phyloP scores from a whole-genome alignment of 2,797 vertebrate species.

The Poecilia velifera region DNA sequence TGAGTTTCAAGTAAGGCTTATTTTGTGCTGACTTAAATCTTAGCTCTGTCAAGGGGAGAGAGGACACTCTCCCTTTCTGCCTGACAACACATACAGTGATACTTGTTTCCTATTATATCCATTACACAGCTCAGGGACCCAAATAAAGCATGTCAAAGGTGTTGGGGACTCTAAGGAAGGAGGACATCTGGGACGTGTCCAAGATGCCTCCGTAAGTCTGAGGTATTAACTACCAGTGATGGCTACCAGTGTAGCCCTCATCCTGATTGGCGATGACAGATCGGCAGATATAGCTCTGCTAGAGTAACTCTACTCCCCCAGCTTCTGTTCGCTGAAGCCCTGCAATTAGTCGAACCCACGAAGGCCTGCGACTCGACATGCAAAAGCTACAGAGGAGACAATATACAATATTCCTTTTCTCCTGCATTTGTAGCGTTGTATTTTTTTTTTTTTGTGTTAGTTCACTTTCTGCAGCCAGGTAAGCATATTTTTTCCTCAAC shows the following conservation, averaged over 20 bases:
- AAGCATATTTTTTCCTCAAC: neutral
- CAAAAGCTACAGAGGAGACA: conserved; percentile 23
- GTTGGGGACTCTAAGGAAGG: conserved; percentile 29
- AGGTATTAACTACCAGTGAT: conserved; percentile 70
- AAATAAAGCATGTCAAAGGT: conserved; percentile 70
- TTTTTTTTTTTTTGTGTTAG: neutral
- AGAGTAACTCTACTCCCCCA: conserved; percentile 65
- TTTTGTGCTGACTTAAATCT: neutral
- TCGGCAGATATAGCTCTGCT: conserved; percentile 69
- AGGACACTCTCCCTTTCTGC: neutral
- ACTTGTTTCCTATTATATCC: conserved; percentile 49
- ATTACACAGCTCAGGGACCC: conserved; percentile 67
- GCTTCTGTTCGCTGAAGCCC: conserved; percentile 51
- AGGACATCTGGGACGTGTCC: conserved; percentile 53
- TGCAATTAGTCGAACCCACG: conserved; percentile 61
- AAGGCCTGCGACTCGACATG: conserved; percentile 32
- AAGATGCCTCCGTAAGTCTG: conserved; percentile 60
- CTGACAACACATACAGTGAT: conserved; percentile 34
- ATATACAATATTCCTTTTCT: neutral
- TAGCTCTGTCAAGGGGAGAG: neutral
- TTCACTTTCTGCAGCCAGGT: neutral
- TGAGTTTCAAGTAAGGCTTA: neutral
- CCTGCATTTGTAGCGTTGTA: neutral
- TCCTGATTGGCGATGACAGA: conserved; percentile 79
- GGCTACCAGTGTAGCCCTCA: conserved; percentile 68